Evolutionary conservation across 2,888 invertebrate species (phyloP).

Genomic region (Sicus ferrugineus): DNA sequence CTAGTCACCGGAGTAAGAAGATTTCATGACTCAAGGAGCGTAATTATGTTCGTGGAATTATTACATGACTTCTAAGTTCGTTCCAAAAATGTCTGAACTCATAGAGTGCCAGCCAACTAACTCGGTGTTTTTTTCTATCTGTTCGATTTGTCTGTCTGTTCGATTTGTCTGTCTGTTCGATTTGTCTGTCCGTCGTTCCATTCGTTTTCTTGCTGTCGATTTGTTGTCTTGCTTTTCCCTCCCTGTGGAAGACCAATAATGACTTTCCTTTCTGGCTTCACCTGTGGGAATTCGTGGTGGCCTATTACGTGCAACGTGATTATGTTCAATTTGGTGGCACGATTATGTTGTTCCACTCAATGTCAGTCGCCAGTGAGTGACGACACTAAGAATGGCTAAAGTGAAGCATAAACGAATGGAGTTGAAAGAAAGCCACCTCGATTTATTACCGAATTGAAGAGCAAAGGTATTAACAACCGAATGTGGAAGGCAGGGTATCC

Average conservation of each 20-base stretch:
- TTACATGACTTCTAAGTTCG: constrained; percentile 19
- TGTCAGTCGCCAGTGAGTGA: background rate
- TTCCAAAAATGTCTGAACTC: background rate
- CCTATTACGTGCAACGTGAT: background rate
- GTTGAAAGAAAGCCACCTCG: too few species aligned
- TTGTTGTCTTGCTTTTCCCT: background rate
- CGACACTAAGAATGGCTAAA: too few species aligned
- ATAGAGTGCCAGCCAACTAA: background rate
- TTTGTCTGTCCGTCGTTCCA: background rate
- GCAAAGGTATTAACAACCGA: background rate
- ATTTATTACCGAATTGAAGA: background rate
- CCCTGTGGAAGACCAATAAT: background rate
- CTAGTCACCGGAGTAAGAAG: background rate
- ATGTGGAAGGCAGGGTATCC: background rate
- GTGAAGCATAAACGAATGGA: too few species aligned
- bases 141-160: background rate
- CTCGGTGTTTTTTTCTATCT: background rate
- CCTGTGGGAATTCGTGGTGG: constrained; percentile 20
- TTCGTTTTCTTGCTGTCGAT: too few species aligned
- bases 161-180: background rate
- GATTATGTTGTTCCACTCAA: constrained; percentile 23
- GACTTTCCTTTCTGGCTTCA: background rate
- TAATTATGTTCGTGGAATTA: constrained; percentile 29
- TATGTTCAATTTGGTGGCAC: constrained; percentile 19
- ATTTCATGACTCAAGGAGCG: constrained; percentile 29